Conservation (phyloP, 1,140 invertebrate species). For the Heliconius melpomene region DNA sequence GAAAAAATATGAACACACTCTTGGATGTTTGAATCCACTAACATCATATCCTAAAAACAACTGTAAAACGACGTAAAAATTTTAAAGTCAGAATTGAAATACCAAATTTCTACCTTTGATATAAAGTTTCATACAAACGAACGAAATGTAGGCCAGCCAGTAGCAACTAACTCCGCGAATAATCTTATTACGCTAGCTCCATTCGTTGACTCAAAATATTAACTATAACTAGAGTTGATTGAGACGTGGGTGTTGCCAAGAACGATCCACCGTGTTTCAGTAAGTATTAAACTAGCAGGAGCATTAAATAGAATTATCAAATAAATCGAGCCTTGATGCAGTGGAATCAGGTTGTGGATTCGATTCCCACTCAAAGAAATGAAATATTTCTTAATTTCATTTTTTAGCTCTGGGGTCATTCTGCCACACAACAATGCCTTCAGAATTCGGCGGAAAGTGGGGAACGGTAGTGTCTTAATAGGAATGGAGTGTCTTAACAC, state of each 20-base stretch:
- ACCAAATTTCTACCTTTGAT: neutral
- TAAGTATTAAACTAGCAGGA: neutral
- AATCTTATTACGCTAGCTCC: conserved; percentile 18
- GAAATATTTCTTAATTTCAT: neutral
- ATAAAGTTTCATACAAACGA: neutral
- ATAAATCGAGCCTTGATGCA: neutral
- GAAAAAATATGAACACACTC: too few relatives aligned
- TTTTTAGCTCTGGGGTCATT: too few relatives aligned
- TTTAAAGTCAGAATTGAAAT: neutral
- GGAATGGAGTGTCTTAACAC: too few relatives aligned
- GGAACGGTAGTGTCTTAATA: too few relatives aligned
- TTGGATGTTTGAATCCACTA: too few relatives aligned
- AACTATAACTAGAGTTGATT: conserved; percentile 28
- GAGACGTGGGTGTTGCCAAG: conserved; percentile 25
- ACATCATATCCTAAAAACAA: too few relatives aligned
- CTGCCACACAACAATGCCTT: too few relatives aligned
- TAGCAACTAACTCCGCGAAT: conserved; percentile 5
- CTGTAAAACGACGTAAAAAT: neutral
- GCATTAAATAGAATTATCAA: neutral
- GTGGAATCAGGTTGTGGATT: too few relatives aligned
- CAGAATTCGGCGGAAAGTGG: too few relatives aligned
- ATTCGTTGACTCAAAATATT: conserved; percentile 31
- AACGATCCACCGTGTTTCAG: neutral
- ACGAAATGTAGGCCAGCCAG: neutral
- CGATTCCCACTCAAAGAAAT: too few relatives aligned